phyloP scores from a whole-genome alignment of 2,888 invertebrate species.

The Brassicogethes aeneus region DNA sequence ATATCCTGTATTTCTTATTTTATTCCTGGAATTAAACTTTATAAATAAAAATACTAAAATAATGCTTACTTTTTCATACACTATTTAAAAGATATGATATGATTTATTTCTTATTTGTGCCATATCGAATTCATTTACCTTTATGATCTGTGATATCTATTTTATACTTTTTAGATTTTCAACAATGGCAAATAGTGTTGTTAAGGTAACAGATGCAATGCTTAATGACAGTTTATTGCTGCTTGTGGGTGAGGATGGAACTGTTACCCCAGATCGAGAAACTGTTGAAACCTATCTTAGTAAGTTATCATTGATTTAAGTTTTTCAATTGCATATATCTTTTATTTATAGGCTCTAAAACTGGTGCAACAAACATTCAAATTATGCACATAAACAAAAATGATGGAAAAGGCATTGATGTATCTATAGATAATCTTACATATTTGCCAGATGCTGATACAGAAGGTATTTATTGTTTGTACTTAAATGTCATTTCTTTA shows the following conservation, averaged over 20 bases:
- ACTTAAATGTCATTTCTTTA: too few species aligned
- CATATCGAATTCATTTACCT: too few species aligned
- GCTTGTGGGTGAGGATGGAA: constrained; percentile 80
- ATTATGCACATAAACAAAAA: constrained; percentile 37
- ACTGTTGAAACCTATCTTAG: constrained; percentile 72
- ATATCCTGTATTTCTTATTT: background rate
- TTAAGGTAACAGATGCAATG: constrained; percentile 38
- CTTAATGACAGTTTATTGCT: constrained; percentile 67
- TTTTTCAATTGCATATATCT: constrained; percentile 7
- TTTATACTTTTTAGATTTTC: background rate
- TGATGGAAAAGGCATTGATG: constrained; percentile 34
- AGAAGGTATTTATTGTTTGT: constrained; percentile 10
- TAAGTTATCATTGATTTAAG: constrained; percentile 40
- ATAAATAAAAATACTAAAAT: too few species aligned
- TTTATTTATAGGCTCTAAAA: constrained; percentile 28
- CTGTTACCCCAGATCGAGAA: constrained; percentile 71
- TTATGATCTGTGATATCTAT: too few species aligned
- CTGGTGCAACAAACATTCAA: constrained; percentile 33
- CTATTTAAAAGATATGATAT: background rate
- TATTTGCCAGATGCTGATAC: constrained; percentile 29
- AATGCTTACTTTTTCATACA: too few species aligned
- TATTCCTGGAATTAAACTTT: background rate
- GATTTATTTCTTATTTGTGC: too few species aligned
- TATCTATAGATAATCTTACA: constrained; percentile 42
- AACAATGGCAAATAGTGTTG: constrained; percentile 38